Evolutionary conservation across 2,797 vertebrate species (phyloP), one percentile per base, ranked within the genome.

Genomic region (Anableps anableps): DNA sequence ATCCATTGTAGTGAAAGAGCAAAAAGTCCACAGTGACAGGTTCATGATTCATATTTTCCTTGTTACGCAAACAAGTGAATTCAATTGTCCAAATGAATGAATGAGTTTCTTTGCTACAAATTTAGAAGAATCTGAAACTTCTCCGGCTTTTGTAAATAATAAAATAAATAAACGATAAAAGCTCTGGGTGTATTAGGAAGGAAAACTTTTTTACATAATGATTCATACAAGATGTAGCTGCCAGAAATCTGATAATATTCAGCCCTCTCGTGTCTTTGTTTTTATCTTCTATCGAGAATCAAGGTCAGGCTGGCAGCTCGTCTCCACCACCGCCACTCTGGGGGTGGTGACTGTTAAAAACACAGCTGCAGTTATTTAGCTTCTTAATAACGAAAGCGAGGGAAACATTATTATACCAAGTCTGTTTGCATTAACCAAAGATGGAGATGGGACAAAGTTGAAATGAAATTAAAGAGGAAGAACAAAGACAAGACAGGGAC

Each of bases 291-390:
- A 77, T 64, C 64, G 55, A 55, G 19, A 86, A 23, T 45, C 76
- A 85, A 90, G 79, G 85, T 86, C 64, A 76, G 29, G 73, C 1
- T 0, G 10, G 81, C 21, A 0, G 68, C 81, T 84, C 50, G 34
- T 80, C 75, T 77, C 60, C 76, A 26, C 38, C 62, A 0, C 55
- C 0, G 0, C 55, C 38, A 11, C 83, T 83, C 79, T 82, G 74
- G 31, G 78, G 72, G 1, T n/a, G 66, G 81, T 1, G 76, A 62
- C 72, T 16, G 41, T 43, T n/a, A n/a, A n/a, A n/a, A n/a, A n/a
- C 34, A 51, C 26, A 19, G 34, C 73, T 1, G 47, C 77, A 87
- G 86, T 88, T 74, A 81, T 64, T 74, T 79, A 21, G 74, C 64
- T 83, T 78, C 74, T 86, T 84, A 86, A 90, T 82, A 62, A 31